phyloP scores from a whole-genome alignment of 2,797 vertebrate species.

The Rhinogobio ventralis region DNA sequence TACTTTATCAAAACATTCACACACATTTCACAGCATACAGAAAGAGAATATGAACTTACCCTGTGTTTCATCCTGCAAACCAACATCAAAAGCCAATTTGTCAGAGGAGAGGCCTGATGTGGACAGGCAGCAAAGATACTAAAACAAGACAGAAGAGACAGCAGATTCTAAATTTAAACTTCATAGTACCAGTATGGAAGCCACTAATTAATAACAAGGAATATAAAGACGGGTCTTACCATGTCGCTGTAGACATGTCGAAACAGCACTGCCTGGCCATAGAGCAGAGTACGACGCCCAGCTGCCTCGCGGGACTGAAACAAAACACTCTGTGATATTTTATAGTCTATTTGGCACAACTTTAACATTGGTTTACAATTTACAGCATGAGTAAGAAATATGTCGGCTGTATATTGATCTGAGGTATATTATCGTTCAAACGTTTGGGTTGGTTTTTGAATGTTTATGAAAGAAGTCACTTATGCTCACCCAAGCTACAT shows the following conservation, averaged over 20 bases:
- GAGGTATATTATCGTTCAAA: neutral
- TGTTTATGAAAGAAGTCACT: neutral
- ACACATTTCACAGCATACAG: neutral
- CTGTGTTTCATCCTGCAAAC: slow-evolving; percentile 88
- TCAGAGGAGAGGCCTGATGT: slow-evolving; percentile 89
- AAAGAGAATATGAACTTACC: slow-evolving; percentile 73
- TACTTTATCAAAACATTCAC: neutral
- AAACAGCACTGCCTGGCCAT: slow-evolving; percentile 91
- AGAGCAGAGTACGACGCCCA: slow-evolving; percentile 89
- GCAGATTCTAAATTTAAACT: neutral
- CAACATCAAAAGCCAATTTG: slow-evolving; percentile 95
- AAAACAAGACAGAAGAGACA: slow-evolving; percentile 46
- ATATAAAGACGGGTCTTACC: slow-evolving; percentile 73
- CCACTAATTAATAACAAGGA: neutral
- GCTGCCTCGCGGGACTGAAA: slow-evolving; percentile 83
- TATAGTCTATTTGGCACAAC: neutral
- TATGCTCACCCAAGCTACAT: neutral
- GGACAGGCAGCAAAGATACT: slow-evolving; percentile 93
- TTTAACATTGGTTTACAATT: neutral
- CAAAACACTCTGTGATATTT: slow-evolving; percentile 12
- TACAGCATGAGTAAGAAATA: neutral
- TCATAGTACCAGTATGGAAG: neutral
- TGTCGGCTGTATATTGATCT: neutral
- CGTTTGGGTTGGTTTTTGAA: neutral
- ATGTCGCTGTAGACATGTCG: slow-evolving; percentile 91